Evolutionary conservation across 2,113 vertebrate species (phyloP), one percentile per base, ranked within the genome.

Genomic region (Plecturocebus donacophilus): DNA sequence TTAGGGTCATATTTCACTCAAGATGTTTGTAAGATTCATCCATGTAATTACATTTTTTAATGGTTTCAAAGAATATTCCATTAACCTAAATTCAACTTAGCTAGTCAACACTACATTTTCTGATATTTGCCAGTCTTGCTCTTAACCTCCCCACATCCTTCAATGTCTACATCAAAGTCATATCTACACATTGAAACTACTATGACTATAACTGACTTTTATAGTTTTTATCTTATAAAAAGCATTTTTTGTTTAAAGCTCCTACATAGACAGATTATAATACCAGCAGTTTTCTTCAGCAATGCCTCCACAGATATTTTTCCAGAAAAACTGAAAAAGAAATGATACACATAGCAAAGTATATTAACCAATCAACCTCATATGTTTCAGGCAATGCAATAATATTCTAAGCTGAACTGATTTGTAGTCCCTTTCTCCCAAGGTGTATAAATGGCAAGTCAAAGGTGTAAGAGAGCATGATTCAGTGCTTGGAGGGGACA

Each of bases 41-140:
- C 21, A 49, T 11, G 21, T 54, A 73, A 58, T 79, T 91, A 56
- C 40, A 77, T 85, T 85, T 91, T 94, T 94, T 35, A 95, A 93
- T 47, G 35, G 6, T 89, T 66, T n/a, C 38, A 86, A 84, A 89
- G 30, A 88, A 27, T 38, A 89, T 40, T 76, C 75, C 38, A 71
- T 61, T 76, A 81, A 47, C 54, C 75, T 83, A 89, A 40, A 38
- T 38, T 81, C 68, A 82, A 40, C 27, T 56, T 91, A 68, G 7
- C 52, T 13, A 9, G 40, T 83, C 38, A 96, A 85, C 85, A 85
- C 20, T 56, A 30, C 64, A 52, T 82, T 89, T 86, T 79, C 79
- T 73, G 64, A n/a, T 49, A 83, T 73, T 73, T 82, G 56, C 42
- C 68, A 35, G 19, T 81, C 35, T 64, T 27, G 76, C 5, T 42